Percentiles rank a stretch among this genome's conserved stretches.
Conservation (phyloP, 2,888 invertebrate genomes). For the Subacronicta megacephala region DNA sequence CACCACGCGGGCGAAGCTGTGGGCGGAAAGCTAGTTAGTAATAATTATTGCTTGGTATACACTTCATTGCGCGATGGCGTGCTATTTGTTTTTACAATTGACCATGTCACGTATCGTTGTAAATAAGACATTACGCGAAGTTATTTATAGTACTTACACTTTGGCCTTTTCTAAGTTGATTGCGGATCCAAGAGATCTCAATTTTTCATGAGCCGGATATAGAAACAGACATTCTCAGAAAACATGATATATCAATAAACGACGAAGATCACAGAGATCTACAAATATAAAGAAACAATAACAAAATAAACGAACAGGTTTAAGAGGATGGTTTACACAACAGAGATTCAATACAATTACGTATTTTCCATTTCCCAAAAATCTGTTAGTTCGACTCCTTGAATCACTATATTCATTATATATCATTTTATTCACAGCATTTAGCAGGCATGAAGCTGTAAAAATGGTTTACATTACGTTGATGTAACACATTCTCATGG, state of each 20-base stretch:
- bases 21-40: no score
- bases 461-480: conserved; percentile 25
- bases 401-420: no score
- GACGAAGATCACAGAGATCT: conserved; percentile 1
- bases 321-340: not conserved
- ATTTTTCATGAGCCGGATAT: conserved; percentile 1
- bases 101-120: no score
- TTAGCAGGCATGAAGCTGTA: no score
- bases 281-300: conserved; percentile 2
- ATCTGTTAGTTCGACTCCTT: conserved; percentile 13
- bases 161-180: not conserved
- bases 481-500: conserved; percentile 54
- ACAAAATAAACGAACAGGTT: conserved; percentile 6
- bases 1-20: no score
- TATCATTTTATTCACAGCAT: no score
- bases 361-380: conserved; percentile 21
- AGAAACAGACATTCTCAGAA: conserved; percentile 12
- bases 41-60: no score
- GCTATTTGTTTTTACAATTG: no score
- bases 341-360: conserved; percentile 30
- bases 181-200: not conserved
- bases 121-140: no score
- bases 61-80: no score
- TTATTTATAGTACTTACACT: no score
- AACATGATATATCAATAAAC: conserved; percentile 5